Conservation (phyloP, 2,113 vertebrate species). For the Passer montanus region DNA sequence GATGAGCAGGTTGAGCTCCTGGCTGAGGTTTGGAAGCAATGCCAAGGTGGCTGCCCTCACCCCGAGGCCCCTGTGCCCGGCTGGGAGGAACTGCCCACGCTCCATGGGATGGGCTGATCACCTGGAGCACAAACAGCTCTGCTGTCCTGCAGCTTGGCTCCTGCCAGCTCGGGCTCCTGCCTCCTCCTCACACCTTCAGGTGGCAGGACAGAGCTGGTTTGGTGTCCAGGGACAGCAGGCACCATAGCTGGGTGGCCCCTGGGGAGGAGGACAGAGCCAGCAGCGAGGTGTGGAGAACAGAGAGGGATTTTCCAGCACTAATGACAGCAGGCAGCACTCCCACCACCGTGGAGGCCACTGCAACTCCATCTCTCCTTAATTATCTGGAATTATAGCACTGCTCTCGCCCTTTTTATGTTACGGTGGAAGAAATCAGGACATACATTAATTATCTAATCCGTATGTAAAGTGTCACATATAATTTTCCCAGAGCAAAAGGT, state of each 20-base stretch:
- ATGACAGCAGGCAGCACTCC: slow-evolving; percentile 51
- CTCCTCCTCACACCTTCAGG: neutral
- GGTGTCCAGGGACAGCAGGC: neutral
- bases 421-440: slow-evolving; percentile 64
- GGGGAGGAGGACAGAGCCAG: neutral
- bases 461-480: slow-evolving; percentile 73
- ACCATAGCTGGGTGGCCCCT: neutral
- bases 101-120: neutral
- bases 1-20: neutral
- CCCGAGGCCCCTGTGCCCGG: rapidly evolving
- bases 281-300: slow-evolving; percentile 43
- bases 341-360: neutral
- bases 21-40: neutral
- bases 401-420: slow-evolving; percentile 61
- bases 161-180: rapidly evolving
- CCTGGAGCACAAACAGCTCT: rapidly evolving
- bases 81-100: neutral
- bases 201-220: rapidly evolving
- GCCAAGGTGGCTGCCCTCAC: neutral
- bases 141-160: neutral
- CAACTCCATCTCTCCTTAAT: slow-evolving; percentile 67
- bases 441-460: slow-evolving; percentile 76
- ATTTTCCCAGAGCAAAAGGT: slow-evolving; percentile 59
- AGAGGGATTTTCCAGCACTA: neutral
- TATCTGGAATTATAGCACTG: slow-evolving; percentile 69